Percentiles rank a stretch among this genome's conserved stretches.
phyloP scores from a whole-genome alignment of 1,140 invertebrate species.

The Eueides isabella region DNA sequence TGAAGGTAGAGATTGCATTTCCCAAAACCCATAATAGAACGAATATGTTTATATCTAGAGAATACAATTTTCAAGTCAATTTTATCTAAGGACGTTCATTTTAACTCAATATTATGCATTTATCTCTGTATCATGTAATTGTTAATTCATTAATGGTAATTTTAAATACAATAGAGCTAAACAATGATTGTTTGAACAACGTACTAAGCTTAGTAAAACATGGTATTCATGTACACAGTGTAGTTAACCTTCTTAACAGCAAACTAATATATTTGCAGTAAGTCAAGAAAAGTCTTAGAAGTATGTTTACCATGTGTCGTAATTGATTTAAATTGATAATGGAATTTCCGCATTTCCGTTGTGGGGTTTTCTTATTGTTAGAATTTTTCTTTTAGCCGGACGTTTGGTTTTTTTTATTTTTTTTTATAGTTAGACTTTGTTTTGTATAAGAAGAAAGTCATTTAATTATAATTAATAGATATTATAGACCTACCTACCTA shows the following conservation, averaged over 20 bases:
- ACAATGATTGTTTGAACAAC: constrained; percentile 28
- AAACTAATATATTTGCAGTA: constrained; percentile 1
- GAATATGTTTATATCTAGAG: no score
- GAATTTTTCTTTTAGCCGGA: constrained; percentile 47
- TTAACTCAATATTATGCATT: constrained; percentile 26
- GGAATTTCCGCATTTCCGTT: constrained; percentile 64
- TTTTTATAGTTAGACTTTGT: not conserved
- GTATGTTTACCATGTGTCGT: constrained; percentile 21
- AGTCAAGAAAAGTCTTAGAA: not conserved
- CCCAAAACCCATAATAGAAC: no score
- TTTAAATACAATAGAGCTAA: constrained; percentile 35
- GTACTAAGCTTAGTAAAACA: constrained; percentile 17
- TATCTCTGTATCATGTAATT: constrained; percentile 28
- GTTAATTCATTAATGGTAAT: constrained; percentile 28
- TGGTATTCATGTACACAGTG: constrained; percentile 25
- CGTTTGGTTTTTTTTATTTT: constrained; percentile 31
- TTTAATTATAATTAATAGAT: not conserved
- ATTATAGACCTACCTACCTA: no score
- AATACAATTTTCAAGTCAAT: not conserved
- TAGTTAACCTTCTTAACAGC: constrained; percentile 8
- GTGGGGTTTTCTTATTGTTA: constrained; percentile 52
- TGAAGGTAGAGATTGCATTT: no score
- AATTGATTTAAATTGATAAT: constrained; percentile 39
- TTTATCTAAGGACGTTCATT: not conserved
- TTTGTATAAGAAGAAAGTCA: not conserved